These are phyloP conservation scores for Trachythela sp. DNA, from an alignment of 64 coral and sea anemone genomes.

Conservation along the genomic window DNA sequence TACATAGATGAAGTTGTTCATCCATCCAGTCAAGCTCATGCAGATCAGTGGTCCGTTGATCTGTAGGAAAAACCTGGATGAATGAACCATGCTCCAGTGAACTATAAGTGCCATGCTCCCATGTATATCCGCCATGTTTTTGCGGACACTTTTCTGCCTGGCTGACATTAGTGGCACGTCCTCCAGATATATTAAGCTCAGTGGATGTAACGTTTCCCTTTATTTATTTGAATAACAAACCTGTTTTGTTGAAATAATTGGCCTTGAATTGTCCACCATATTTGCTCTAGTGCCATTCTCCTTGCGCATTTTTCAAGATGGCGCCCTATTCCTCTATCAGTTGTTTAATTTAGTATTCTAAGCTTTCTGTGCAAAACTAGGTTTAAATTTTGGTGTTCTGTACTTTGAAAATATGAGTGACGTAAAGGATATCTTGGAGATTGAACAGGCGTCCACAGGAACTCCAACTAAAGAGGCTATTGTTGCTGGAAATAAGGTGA, in stretches of 20 bases:
- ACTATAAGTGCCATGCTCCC: too few species aligned
- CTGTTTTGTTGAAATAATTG: background rate
- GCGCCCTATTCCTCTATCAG: background rate
- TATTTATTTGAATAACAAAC: background rate
- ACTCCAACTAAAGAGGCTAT: slow-evolving; percentile 88
- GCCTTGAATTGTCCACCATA: background rate
- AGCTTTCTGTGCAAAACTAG: background rate
- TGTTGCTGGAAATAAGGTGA: slow-evolving; percentile 73
- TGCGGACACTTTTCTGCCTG: too few species aligned
- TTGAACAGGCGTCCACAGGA: slow-evolving; percentile 57
- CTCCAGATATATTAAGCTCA: too few species aligned
- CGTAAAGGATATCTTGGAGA: slow-evolving; percentile 80
- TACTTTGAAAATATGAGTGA: slow-evolving; percentile 64
- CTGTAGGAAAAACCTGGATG: too few species aligned
- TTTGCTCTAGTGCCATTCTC: background rate
- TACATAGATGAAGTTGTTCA: too few species aligned
- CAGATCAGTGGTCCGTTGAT: too few species aligned
- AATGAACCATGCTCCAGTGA: too few species aligned
- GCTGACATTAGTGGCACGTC: too few species aligned
- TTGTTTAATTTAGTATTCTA: background rate
- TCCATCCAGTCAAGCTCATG: too few species aligned
- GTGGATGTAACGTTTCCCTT: too few species aligned
- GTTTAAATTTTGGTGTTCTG: too few species aligned
- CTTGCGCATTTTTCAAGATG: background rate
- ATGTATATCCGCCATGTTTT: too few species aligned